Percentiles rank a stretch among this genome's conserved stretches.
These are phyloP conservation scores for Brachionichthys hirsutus DNA, from an alignment of 2,113 vertebrate species.

Conservation along the genomic window DNA sequence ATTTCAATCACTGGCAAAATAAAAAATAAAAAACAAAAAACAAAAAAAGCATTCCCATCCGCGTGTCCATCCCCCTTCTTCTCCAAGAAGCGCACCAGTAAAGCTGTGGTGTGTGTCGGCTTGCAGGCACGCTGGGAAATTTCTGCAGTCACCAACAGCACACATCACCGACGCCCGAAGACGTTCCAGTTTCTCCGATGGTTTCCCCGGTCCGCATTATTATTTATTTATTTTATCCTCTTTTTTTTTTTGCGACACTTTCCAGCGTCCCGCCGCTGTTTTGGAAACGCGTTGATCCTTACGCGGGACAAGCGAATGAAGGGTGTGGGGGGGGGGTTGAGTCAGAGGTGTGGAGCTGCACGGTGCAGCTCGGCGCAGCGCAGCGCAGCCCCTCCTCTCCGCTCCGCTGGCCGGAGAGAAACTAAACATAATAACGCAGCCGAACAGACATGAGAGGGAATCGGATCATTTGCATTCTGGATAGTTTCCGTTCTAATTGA, in stretches of 20 bases:
- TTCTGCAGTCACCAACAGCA: conserved; percentile 62
- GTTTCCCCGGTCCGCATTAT: conserved; percentile 3
- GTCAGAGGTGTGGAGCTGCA: conserved; percentile 62
- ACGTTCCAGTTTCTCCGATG: conserved; percentile 36
- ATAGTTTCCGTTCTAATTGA: too few species aligned
- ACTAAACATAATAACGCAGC: conserved; percentile 26
- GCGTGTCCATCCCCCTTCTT: conserved; percentile 50
- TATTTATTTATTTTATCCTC: too few species aligned
- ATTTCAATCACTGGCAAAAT: conserved; percentile 7
- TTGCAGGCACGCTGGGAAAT: conserved; percentile 55
- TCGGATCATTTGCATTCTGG: too few species aligned
- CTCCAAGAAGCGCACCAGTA: conserved; percentile 60
- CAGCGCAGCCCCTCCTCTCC: conserved; percentile 33
- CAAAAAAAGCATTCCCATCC: conserved; percentile 17
- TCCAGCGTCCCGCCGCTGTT: conserved; percentile 19
- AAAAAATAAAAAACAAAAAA: neutral
- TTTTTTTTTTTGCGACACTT: conserved; percentile 38
- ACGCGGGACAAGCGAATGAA: conserved; percentile 65
- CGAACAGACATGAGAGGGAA: too few species aligned
- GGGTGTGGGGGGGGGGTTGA: conserved; percentile 43
- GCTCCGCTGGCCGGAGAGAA: conserved; percentile 47
- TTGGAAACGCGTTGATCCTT: conserved; percentile 48
- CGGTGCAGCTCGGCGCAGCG: conserved; percentile 49
- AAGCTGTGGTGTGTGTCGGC: conserved; percentile 46
- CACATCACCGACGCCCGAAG: conserved; percentile 66